Percentiles rank a stretch among this genome's conserved stretches.
Conservation (phyloP, 2,113 vertebrate genomes). For the Vombatus ursinus region DNA sequence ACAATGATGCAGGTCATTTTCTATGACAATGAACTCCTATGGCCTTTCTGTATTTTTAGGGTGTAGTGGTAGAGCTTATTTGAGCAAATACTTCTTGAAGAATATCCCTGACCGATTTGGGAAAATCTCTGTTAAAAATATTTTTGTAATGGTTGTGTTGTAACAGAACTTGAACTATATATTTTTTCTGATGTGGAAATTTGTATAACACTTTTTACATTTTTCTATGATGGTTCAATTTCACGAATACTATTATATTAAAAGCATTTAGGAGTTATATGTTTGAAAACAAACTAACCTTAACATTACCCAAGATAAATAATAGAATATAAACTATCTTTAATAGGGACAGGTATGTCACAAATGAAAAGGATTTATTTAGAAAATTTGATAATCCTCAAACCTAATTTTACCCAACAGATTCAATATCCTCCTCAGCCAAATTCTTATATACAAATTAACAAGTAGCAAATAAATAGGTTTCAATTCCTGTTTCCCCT, state of each 20-base stretch:
- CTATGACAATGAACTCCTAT: slow-evolving; percentile 22
- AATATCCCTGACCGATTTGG: background rate
- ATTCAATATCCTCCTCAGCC: background rate
- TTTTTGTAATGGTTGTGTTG: background rate
- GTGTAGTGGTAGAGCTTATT: background rate
- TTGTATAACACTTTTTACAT: background rate
- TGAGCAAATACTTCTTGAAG: background rate
- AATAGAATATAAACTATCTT: background rate
- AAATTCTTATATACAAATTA: background rate
- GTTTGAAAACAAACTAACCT: background rate
- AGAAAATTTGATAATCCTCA: background rate
- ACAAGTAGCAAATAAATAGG: background rate
- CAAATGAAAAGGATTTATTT: background rate
- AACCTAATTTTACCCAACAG: background rate
- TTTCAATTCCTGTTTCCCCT: background rate
- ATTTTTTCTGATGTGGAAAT: background rate
- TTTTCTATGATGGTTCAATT: background rate
- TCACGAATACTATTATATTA: background rate
- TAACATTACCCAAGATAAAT: background rate
- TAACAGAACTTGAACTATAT: background rate
- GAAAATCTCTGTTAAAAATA: background rate
- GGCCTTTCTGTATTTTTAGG: background rate
- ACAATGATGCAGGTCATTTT: slow-evolving; percentile 36
- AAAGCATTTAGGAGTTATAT: background rate
- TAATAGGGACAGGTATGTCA: background rate